Conservation (phyloP, 2,888 invertebrate species). For the Halictus ligatus region DNA sequence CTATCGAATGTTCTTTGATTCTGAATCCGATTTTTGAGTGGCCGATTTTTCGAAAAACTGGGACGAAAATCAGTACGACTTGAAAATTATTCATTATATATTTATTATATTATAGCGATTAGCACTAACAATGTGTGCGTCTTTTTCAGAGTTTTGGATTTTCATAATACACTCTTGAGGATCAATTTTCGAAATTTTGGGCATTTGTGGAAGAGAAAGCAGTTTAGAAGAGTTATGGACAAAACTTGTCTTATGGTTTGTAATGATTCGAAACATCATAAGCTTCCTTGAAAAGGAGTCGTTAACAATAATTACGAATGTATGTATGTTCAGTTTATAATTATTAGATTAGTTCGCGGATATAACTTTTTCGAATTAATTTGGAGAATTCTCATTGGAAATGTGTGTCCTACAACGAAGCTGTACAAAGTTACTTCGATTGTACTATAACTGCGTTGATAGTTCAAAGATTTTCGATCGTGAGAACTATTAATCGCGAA, state of each 20-base stretch:
- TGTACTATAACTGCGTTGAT: background rate
- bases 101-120: background rate
- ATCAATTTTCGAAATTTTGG: background rate
- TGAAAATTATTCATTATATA: background rate
- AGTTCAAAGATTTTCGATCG: background rate
- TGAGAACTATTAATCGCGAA: background rate
- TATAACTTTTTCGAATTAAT: background rate
- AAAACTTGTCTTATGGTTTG: background rate
- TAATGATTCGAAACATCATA: background rate
- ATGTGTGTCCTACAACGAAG: background rate
- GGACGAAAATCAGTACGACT: background rate
- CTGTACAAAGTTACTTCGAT: background rate
- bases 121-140: background rate
- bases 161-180: background rate
- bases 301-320: background rate
- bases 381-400: background rate
- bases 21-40: too few relatives aligned
- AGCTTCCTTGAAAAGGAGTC: background rate
- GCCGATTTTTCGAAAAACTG: background rate
- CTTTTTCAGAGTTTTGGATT: background rate
- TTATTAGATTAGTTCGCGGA: background rate
- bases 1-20: too few relatives aligned
- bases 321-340: background rate
- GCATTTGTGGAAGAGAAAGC: background rate
- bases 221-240: background rate